Evolutionary conservation across 2,888 invertebrate genomes (phyloP), one percentile per base, ranked within the genome.

Genomic region (Drosophila macrospina): DNA sequence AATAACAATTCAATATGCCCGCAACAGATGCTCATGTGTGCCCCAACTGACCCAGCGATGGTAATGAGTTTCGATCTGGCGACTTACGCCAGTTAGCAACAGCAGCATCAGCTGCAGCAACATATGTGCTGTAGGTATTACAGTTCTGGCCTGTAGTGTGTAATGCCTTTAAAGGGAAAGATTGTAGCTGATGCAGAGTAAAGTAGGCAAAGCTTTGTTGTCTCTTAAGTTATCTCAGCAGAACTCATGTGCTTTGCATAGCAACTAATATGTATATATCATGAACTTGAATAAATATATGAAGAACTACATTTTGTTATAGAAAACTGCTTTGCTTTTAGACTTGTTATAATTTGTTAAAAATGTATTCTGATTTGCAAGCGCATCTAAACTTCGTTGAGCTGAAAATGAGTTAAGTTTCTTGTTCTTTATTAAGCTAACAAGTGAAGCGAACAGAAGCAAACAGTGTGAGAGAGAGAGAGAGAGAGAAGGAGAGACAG

Each of bases 1-100:
- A 86, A 88, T 88, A 85, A 85, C 86, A 80, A 85, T 85, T 85
- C 84, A 86, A 85, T 85, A 78, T 88, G 86, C 72, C 81, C 66
- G 62, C 84, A 84, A 88, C 83, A 84, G 88, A 80, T 84, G 83
- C 77, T 82, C 78, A 71, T 80, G 67, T 74, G 80, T 69, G 66
- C 45, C 26, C 16, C 8, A 10, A 45, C 20, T 10, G 50, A 36
- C 47, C 37, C 41, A 45, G 32, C 47, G 56, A 32, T 65, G 54
- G 60, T 80, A 80, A 83, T 80, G 74, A 51, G 57, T 28, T 55
- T 48, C 50, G 50, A 55, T 32, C 55, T 41, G 47, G 7, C 44
- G 59, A 24, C 73, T 51, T 55, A 48, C 30, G 30, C 16, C 59
- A 55, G 26, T 36, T 51, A 16, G 32, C 44, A 37, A 26, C 34